phyloP scores from a whole-genome alignment of 92 coral and sea anemone genomes.

The Actinostola sp. region DNA sequence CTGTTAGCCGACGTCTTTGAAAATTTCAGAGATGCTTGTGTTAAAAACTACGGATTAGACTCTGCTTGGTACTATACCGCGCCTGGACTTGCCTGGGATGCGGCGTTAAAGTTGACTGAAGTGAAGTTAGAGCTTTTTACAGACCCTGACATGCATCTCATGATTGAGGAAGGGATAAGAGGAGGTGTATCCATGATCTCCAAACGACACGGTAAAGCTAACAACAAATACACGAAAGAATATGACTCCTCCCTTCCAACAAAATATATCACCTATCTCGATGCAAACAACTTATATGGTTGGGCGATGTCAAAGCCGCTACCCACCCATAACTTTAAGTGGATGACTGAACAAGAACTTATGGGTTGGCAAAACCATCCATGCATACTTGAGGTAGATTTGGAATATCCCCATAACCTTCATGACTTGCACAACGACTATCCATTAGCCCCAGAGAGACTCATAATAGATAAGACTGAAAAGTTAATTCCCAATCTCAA shows the following conservation, averaged over 20 bases:
- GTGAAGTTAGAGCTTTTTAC: conserved; percentile 33
- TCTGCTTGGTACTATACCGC: conserved; percentile 49
- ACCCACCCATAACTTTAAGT: conserved; percentile 25
- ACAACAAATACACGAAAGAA: conserved; percentile 27
- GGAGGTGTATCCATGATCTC: conserved; percentile 44
- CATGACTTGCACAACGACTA: conserved; percentile 50
- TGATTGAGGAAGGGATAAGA: conserved; percentile 43
- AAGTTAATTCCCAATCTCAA: conserved; percentile 35
- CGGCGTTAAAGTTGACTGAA: conserved; percentile 16
- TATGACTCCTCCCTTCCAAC: conserved; percentile 26
- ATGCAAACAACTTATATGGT: conserved; percentile 38
- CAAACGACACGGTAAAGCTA: conserved; percentile 34
- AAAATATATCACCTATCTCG: conserved; percentile 34
- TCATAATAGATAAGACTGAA: conserved; percentile 5
- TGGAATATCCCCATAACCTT: conserved; percentile 21
- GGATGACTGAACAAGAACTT: conserved; percentile 33
- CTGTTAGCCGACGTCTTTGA: conserved; percentile 51
- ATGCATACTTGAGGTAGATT: conserved; percentile 43
- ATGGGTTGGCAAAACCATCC: conserved; percentile 20
- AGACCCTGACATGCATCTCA: conserved; percentile 31
- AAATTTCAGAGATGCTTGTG: conserved; percentile 48
- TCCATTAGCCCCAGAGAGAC: conserved; percentile 38
- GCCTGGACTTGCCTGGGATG: conserved; percentile 62
- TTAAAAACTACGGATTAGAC: conserved; percentile 28
- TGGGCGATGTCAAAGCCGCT: conserved; percentile 48